Evolutionary conservation across 2,888 invertebrate genomes (phyloP), one percentile per base, ranked within the genome.

Genomic region (Ypsolopha sequella): DNA sequence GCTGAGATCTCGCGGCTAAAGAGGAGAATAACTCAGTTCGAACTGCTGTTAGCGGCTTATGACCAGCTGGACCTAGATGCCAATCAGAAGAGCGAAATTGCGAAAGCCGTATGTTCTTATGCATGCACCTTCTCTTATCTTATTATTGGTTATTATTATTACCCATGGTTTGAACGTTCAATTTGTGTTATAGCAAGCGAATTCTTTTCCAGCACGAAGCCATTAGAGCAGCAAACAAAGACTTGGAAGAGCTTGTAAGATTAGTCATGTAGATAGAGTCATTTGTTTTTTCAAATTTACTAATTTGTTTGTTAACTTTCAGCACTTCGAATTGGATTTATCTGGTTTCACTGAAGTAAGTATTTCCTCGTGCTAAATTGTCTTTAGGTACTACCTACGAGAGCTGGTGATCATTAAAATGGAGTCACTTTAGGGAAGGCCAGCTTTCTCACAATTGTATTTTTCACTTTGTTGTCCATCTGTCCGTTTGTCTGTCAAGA

Each of bases 1-100:
- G 68, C 80, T 0, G 88, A 89, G 62, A 87, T 89, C 48, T 64
- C 71, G 9, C 75, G 82, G 13, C 71, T 89, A 36, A 78, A 75
- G 59, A 70, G 76, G 36, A 81, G 79, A 64, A 84, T 89, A 36
- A 80, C 78, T 49, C 80, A 84, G 60, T 78, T 81, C 52, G 84
- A 87, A 54, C 76, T 76, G 59, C 68, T 87, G 70, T 46, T 88
- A 41, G 70, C 70, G 1, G 80, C 70, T 0, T 87, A 84, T 54
- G 82, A 85, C 50, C 71, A 77, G 36, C 66, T 87, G n/a, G 85
- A 86, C 0, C 69, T 87, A 3, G 71, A 76, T 7, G 69, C 69
- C 52, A 80, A 73, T 0, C 87, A 87, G 58, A 86, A 81, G 61
- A 69, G 69, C 53, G 86, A 85, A 57, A 85, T 86, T 41, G 77